A percentile compares a stretch with the other conserved stretches of the same genome.
phyloP scores from a whole-genome alignment of 1,140 invertebrate genomes.

The Semibalanus balanoides region DNA sequence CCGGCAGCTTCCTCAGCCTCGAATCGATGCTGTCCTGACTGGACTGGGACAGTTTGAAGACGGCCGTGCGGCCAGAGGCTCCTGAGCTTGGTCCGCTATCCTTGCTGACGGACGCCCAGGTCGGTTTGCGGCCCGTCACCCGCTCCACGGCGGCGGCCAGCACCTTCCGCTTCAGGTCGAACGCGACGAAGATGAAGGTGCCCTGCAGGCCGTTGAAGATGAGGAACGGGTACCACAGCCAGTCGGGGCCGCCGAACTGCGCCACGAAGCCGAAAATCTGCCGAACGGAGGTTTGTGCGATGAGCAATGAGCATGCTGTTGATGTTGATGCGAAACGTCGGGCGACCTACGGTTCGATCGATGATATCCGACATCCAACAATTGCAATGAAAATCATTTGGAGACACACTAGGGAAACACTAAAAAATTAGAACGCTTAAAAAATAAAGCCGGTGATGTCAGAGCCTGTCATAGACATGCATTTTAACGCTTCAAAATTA shows the following conservation, averaged over 20 bases:
- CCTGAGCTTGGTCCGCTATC: not conserved
- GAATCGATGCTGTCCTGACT: not conserved
- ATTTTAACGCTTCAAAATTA: too few species aligned
- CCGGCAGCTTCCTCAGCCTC: not conserved
- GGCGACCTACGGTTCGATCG: too few species aligned
- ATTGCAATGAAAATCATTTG: too few species aligned
- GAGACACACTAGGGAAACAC: too few species aligned
- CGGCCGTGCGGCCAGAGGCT: not conserved
- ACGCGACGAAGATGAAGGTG: constrained; percentile 50
- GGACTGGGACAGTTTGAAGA: not conserved
- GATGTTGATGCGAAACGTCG: too few species aligned
- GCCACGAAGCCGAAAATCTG: constrained; percentile 17
- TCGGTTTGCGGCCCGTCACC: constrained; percentile 5
- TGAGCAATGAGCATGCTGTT: too few species aligned
- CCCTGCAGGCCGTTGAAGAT: constrained; percentile 37
- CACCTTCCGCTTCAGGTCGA: constrained; percentile 51
- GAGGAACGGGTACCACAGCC: constrained; percentile 33
- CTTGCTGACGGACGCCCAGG: constrained; percentile 23
- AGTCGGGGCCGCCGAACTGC: constrained; percentile 11
- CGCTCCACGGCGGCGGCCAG: constrained; percentile 38
- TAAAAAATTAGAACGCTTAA: too few species aligned
- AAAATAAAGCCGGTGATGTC: too few species aligned
- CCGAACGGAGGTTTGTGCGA: too few species aligned
- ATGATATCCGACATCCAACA: too few species aligned
- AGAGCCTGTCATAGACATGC: too few species aligned